phyloP scores from a whole-genome alignment of 1,140 invertebrate species.

The Ceratina calcarata region DNA sequence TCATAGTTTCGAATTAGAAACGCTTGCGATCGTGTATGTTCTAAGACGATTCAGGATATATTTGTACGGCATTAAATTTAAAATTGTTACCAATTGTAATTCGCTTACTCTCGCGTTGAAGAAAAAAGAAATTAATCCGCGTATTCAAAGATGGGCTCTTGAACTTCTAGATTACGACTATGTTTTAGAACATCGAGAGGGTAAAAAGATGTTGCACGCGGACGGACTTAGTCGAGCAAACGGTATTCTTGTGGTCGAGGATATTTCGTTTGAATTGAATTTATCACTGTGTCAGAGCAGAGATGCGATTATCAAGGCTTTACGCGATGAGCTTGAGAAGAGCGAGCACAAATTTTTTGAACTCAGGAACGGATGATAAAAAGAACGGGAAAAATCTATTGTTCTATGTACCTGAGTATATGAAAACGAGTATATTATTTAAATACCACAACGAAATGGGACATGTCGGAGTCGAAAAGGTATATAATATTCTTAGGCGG shows the following conservation, averaged over 20 bases:
- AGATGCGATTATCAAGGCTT: neutral
- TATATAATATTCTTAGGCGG: neutral
- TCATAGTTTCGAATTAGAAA: constrained; percentile 7
- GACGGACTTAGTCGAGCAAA: neutral
- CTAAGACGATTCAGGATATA: neutral
- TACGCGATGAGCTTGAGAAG: constrained; percentile 15
- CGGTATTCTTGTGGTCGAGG: neutral
- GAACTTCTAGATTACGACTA: neutral
- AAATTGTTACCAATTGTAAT: constrained; percentile 16
- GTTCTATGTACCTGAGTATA: constrained; percentile 13
- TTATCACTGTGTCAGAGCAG: neutral
- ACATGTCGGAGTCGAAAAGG: neutral
- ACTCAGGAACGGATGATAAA: constrained; percentile 18
- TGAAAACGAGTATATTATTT: constrained; percentile 11
- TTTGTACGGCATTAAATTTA: neutral
- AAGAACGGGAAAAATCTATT: neutral
- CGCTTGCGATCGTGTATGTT: neutral
- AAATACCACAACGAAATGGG: constrained; percentile 14
- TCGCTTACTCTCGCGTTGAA: neutral
- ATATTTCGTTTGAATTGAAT: neutral
- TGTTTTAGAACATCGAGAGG: neutral
- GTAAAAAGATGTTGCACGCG: neutral
- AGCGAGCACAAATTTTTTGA: constrained; percentile 63
- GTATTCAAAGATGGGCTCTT: neutral
- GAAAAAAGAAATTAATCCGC: neutral